Conservation (phyloP, 2,888 invertebrate species). For the Aporophyla nigra region DNA sequence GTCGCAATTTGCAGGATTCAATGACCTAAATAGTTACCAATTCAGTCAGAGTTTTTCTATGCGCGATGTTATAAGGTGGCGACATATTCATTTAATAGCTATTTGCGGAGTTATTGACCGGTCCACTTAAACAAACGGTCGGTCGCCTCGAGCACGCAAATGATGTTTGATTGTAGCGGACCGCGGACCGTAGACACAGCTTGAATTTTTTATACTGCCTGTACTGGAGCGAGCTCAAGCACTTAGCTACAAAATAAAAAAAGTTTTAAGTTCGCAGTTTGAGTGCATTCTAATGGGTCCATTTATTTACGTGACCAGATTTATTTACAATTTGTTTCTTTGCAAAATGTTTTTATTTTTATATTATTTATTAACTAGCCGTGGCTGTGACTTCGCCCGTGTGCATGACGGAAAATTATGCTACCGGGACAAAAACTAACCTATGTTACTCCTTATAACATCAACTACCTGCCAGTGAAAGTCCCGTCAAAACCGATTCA, state of each 20-base stretch:
- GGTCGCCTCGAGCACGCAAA: slow-evolving; percentile 54
- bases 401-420: no score
- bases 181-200: slow-evolving; percentile 30
- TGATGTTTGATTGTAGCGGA: slow-evolving; percentile 62
- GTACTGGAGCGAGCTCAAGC: slow-evolving; percentile 29
- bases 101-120: slow-evolving; percentile 80
- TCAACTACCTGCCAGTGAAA: no score
- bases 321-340: neutral
- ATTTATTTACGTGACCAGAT: slow-evolving; percentile 21
- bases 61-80: slow-evolving; percentile 68
- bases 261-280: slow-evolving; percentile 23
- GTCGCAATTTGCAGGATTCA: slow-evolving; percentile 66
- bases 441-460: no score
- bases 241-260: slow-evolving; percentile 41
- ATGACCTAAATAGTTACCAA: slow-evolving; percentile 81
- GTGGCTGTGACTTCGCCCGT: no score
- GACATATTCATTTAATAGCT: slow-evolving; percentile 73
- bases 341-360: neutral
- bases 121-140: slow-evolving; percentile 67
- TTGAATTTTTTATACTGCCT: slow-evolving; percentile 59
- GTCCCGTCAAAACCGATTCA: no score
- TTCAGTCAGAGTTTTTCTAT: slow-evolving; percentile 75
- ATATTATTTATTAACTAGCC: no score
- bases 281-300: slow-evolving; percentile 33
- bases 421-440: no score